A percentile compares a stretch with the other conserved stretches of the same genome.
Evolutionary conservation across 2,888 invertebrate species (phyloP).

Genomic region (Melanchra persicariae): DNA sequence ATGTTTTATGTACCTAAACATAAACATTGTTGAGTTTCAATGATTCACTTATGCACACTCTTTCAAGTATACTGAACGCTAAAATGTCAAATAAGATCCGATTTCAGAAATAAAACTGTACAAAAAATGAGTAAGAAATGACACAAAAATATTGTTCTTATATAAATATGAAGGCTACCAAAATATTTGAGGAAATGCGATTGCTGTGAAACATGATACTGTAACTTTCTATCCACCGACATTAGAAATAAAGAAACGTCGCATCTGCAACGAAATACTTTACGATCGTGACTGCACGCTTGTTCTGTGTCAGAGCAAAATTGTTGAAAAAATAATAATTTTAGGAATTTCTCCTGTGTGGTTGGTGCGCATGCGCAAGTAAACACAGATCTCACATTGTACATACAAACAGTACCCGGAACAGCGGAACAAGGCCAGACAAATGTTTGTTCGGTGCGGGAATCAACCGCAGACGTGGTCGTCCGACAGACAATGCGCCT

Average conservation of each 20-base stretch:
- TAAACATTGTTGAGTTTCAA: background rate
- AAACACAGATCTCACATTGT: conserved; percentile 43
- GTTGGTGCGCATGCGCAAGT: conserved; percentile 13
- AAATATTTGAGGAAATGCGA: conserved; percentile 11
- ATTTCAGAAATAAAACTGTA: background rate
- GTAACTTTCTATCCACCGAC: conserved; percentile 53
- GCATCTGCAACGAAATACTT: conserved; percentile 14
- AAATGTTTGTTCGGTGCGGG: conserved; percentile 37
- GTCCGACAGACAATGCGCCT: conserved; percentile 19
- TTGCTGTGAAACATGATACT: conserved; percentile 48
- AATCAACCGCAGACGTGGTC: conserved; percentile 31
- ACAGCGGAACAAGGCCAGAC: conserved; percentile 38
- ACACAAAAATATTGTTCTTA: background rate
- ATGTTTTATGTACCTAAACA: background rate
- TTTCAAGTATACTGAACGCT: background rate
- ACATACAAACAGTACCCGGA: conserved; percentile 39
- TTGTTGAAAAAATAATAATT: background rate
- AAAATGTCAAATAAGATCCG: background rate
- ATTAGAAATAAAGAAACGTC: conserved; percentile 48
- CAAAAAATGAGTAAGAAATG: conserved; percentile 1
- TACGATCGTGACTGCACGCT: conserved; percentile 10
- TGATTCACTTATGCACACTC: background rate
- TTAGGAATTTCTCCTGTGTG: conserved; percentile 30
- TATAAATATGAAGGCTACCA: conserved; percentile 16
- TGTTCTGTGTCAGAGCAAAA: conserved; percentile 7